phyloP scores from a whole-genome alignment of 2,113 vertebrate species.

The Limnothrissa miodon region DNA sequence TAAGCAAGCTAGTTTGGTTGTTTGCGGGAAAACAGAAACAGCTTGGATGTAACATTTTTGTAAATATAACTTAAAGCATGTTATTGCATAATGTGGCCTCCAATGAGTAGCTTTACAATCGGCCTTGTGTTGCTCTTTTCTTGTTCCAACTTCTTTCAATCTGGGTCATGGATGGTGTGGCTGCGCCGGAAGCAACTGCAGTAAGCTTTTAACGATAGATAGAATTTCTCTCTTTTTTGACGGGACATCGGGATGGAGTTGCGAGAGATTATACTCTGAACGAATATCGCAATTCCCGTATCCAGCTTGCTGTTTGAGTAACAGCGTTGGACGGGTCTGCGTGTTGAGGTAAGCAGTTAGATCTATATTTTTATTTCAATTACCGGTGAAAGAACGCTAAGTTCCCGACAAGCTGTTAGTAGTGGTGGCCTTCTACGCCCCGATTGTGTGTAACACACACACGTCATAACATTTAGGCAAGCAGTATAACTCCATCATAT shows the following conservation, averaged over 20 bases:
- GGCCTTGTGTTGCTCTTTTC: not conserved
- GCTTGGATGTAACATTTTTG: not conserved
- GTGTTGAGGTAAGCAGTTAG: not conserved
- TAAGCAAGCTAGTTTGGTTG: constrained; percentile 15
- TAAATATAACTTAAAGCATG: not conserved
- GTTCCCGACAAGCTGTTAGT: not conserved
- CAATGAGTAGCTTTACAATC: not conserved
- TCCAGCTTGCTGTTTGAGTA: not conserved
- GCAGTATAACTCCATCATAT: not conserved
- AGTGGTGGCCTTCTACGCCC: constrained; percentile 8
- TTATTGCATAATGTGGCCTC: not conserved
- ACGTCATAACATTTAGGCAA: not conserved
- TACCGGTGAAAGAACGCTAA: constrained; percentile 5
- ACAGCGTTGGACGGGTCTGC: constrained; percentile 7
- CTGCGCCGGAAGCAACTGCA: constrained; percentile 12
- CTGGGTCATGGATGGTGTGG: constrained; percentile 8
- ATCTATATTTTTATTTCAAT: not conserved
- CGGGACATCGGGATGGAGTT: constrained; percentile 16
- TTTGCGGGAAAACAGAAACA: not conserved
- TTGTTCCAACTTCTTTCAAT: not conserved
- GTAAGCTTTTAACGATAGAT: not conserved
- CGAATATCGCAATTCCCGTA: not conserved
- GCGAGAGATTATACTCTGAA: not conserved
- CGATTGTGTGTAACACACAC: not conserved
- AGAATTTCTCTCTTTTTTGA: not conserved